Base-by-base conservation (phyloP, 1,140 invertebrate genomes). In the Dinothrombium tinctorium region DNA sequence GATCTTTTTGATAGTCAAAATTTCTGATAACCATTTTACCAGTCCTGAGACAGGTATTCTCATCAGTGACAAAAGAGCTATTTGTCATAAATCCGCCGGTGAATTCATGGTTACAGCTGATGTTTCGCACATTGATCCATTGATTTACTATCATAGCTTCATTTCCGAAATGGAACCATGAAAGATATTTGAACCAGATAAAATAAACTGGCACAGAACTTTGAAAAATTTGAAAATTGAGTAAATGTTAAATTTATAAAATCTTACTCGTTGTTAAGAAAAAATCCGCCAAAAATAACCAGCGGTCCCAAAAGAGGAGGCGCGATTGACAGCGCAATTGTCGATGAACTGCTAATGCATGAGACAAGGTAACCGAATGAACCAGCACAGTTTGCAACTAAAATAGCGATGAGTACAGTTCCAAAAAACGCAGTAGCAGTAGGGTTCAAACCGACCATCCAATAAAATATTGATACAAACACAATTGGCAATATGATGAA, bases 131-230 rank as follows among this genome's bases (percentile, higher is more conserved):
- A 12, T 71, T 68, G 0, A 65, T 56, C 87, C 87, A 95, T 55
- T 95, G 84, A 60, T 89, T 92, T 35, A 94, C 74, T n/a, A 80
- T 62, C 1, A 94, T 59, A 0, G 82, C 78, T 61, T 92, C 86
- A 59, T 84, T 89, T 31, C 76, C 80, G 56, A 89, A 94, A 35
- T 75, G 71, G 60, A 95, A 92, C 83, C 89, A 95, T 0, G 84
- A 92, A 14, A 94, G 56, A 58, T 87, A 82, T 12, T 81, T 79
- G 40, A 94, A 60, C 82, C 86, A 92, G 38, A 72, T 65, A 40
- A 95, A 75, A 53, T 87, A 94, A 0, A 63, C 56, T 1, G 86
- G 87, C 17, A 90, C 71, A 0, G 82, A 83, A 2, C 76, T 79
- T 48, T 44, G 7, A 36, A 17, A 36, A 36, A 21, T 36, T 4